Evolutionary conservation across 2,113 vertebrate genomes (phyloP).

Genomic region (Oryzias javanicus): DNA sequence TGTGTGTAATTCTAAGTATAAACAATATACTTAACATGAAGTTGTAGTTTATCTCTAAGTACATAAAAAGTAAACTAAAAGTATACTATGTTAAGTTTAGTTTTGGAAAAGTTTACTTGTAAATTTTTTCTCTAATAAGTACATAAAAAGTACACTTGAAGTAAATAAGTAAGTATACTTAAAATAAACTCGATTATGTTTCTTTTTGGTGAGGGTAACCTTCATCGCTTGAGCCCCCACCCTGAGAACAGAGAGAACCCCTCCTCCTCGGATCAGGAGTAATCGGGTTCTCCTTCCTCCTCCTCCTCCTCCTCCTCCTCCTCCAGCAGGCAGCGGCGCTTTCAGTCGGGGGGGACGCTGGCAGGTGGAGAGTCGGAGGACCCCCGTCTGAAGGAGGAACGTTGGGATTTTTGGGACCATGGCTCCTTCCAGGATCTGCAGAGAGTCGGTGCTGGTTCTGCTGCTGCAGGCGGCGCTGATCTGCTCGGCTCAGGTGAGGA

Average conservation of each 20-base stretch:
- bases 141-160: too few species aligned
- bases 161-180: too few species aligned
- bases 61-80: too few species aligned
- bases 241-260: conserved; percentile 6
- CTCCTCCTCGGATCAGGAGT: conserved; percentile 78
- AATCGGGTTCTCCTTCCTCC: conserved; percentile 64
- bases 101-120: too few species aligned
- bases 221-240: neutral
- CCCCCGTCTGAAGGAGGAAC: conserved; percentile 49
- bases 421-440: conserved; percentile 58
- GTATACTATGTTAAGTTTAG: too few species aligned
- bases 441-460: conserved; percentile 70
- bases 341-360: conserved; percentile 58
- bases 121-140: too few species aligned
- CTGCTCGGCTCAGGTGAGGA: conserved; percentile 89
- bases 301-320: conserved; percentile 60
- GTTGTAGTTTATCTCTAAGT: too few species aligned
- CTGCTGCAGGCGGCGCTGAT: conserved; percentile 82
- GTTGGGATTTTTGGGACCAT: conserved; percentile 70
- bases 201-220: too few species aligned
- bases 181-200: too few species aligned
- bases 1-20: too few species aligned
- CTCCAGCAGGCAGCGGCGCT: conserved; percentile 49
- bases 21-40: too few species aligned
- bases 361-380: conserved; percentile 48